Base-by-base conservation (phyloP, 2,113 vertebrate genomes). In the Menidia beryllina region DNA sequence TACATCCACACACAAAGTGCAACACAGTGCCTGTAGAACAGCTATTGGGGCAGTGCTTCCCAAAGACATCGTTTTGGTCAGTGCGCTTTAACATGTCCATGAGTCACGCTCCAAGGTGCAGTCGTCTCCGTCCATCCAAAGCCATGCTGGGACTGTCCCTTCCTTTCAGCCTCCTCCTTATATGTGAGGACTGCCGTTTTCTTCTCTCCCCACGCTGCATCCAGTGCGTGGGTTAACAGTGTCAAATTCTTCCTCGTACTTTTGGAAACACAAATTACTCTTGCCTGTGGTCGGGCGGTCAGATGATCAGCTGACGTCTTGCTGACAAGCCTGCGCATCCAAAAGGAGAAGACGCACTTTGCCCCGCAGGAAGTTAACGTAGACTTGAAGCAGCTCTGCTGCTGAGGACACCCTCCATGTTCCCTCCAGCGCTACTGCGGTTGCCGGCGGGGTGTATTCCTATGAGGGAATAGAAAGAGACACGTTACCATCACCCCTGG, bases 341-440 rank as follows among this genome's bases (percentile, higher is more conserved):
- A 45, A n/a, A 6, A 94, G 78, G 23, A 94, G 88, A 64, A 90
- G 90, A 54, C 57, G 88, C 69, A 93, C 91, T 87, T 94, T 94
- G 47, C 94, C 94, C 34, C 94, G 85, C 77, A 94, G 85, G 79
- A 94, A 94, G 77, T 93, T 93, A 64, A 91, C 64, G 6, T 94
- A 85, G 54, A 93, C 91, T 56, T 91, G 89, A 26, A 94, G 92
- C 69, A 94, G 27, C 39, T 94, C 92, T 24, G 88, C 65, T 11
- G 84, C 63, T 0, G 88, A 84, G 64, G 92, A 91, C 19, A 86
- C 91, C 7, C 2, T 75, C 91, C 92, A 93, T 14, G 89, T 93
- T 52, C 85, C 91, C 54, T 86, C 82, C 0, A 75, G 52, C 9
- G 34, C 85, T 0, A 26, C 52, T n/a, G 50, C 48, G 52, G 57